Base-by-base conservation (phyloP, 2,888 invertebrate genomes). In the Cetonia aurata region DNA sequence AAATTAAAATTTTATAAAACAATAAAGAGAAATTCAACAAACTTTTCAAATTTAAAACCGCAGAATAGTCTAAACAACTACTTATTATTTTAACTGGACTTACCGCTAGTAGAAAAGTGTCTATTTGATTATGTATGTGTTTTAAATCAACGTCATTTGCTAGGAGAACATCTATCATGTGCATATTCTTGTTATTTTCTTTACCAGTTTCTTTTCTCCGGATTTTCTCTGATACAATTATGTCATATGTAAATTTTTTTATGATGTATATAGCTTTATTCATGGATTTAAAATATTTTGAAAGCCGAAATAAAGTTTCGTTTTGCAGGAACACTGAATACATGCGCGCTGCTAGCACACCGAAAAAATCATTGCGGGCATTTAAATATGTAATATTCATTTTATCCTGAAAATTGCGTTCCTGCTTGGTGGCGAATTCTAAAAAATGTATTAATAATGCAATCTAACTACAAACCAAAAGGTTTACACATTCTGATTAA, bases 81-180 rank as follows among this genome's bases (percentile, higher is more conserved):
- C 1, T 3, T 6, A 37, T 37, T 37, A 37, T 10, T 37, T 37
- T 8, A 37, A 37, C 10, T 37, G 13, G 55, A 71, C 68, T 74
- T 72, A 76, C 76, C 12, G 74, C 70, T 46, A 74, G 69, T 70
- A 76, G 73, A 65, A 76, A 75, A 13, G 74, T 75, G 68, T 75
- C 71, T 13, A 76, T 70, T 68, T 76, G 74, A 19, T 75, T 73
- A 10, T 72, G 55, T 9, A 76, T 68, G 31, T 73, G 73, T 17
- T 75, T 73, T 13, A 59, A 46, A 10, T 72, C 69, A 10, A 60
- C 13, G 46, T 60, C 13, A 9, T 60, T 44, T 19, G 60, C 55
- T 6, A 62, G 10, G 10, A 71, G 62, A 13, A 67, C 41, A 68
- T 75, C 74, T n/a, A 76, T 50, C 8, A 76, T 60, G 41, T 65